Evolutionary conservation across 2,797 vertebrate genomes (phyloP).

Genomic region (Micromesistius poutassou): DNA sequence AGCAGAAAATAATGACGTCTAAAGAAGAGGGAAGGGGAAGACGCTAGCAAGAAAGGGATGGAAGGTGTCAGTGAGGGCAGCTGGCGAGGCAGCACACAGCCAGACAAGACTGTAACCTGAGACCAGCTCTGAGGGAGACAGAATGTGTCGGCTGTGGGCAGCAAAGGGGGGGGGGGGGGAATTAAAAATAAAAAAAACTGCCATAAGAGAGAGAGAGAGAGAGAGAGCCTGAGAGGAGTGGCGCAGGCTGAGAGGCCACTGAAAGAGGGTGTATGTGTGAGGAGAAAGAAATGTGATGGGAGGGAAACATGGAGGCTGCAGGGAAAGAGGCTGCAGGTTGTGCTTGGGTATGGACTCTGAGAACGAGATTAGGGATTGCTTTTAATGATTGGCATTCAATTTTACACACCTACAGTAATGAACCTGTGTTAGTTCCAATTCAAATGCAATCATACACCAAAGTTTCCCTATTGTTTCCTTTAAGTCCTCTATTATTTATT

Average conservation of each 20-base stretch:
- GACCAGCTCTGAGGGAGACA: conserved; percentile 47
- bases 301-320: conserved; percentile 1
- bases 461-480: not conserved
- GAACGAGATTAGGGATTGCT: not conserved
- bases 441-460: not conserved
- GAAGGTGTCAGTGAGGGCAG: conserved; percentile 59
- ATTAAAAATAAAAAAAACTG: not conserved
- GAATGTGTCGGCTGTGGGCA: conserved; percentile 34
- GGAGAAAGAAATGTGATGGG: not conserved
- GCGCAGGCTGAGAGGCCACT: not conserved
- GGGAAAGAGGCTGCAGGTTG: conserved; percentile 33
- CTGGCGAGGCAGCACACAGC: conserved; percentile 65
- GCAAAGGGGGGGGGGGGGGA: not conserved
- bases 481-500: not conserved
- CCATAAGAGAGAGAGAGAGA: not conserved
- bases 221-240: not conserved
- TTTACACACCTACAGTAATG: not conserved
- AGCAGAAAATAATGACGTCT: not conserved
- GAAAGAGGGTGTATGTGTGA: conserved; percentile 4
- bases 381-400: not conserved
- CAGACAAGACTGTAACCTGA: conserved; percentile 72
- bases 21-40: not conserved
- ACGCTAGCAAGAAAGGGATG: conserved; percentile 28
- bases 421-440: not conserved
- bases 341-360: conserved; percentile 51